Evolutionary conservation across 1,140 invertebrate species (phyloP).

Genomic region (Halictus rubicundus): DNA sequence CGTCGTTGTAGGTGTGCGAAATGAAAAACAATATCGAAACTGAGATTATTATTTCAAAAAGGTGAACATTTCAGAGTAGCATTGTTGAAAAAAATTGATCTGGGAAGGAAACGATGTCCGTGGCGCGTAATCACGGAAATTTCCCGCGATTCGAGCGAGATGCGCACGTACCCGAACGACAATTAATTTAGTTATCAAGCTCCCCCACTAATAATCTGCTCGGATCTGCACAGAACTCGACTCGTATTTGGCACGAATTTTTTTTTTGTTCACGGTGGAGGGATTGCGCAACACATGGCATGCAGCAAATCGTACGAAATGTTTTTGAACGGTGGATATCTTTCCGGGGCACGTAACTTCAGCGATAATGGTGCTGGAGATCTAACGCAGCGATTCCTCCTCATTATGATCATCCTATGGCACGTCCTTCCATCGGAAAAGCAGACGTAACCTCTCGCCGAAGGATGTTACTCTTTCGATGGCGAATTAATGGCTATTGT

Average conservation of each 20-base stretch:
- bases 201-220: neutral
- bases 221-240: neutral
- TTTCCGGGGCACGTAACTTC: constrained; percentile 9
- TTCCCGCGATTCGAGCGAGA: neutral
- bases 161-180: neutral
- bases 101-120: no score
- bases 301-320: constrained; percentile 14
- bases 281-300: constrained; percentile 22
- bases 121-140: neutral
- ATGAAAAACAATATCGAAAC: no score
- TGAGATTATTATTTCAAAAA: no score
- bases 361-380: constrained; percentile 4
- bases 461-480: neutral
- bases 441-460: neutral
- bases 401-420: neutral
- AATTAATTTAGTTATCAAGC: neutral
- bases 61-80: no score
- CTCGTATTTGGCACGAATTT: neutral
- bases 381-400: neutral
- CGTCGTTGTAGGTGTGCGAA: no score
- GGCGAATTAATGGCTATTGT: neutral
- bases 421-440: neutral
- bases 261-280: neutral
- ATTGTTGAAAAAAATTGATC: no score
- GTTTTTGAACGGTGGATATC: neutral